Percentiles rank a stretch among this genome's conserved stretches.
Evolutionary conservation across 2,797 vertebrate species (phyloP).

Genomic region (Momotus momota): DNA sequence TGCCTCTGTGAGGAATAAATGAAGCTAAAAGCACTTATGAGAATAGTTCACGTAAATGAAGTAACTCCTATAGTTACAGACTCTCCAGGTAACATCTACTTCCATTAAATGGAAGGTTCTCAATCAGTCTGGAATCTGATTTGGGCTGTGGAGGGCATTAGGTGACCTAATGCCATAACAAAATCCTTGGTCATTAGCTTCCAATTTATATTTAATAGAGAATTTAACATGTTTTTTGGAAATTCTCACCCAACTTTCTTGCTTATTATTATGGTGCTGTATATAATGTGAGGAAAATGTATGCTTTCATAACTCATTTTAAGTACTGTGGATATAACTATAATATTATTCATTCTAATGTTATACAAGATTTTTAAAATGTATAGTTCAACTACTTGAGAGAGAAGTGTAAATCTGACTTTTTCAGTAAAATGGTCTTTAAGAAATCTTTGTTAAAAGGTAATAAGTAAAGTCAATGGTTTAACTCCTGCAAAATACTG

Average conservation of each 20-base stretch:
- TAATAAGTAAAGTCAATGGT: not conserved
- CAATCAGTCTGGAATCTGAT: not conserved
- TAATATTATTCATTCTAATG: not conserved
- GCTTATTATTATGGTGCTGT: not conserved
- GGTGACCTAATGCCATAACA: not conserved
- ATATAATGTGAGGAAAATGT: not conserved
- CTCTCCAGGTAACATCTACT: fast-evolving
- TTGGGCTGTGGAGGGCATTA: not conserved
- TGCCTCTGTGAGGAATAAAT: not conserved
- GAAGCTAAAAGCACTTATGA: not conserved
- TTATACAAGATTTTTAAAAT: not conserved
- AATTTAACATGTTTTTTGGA: not conserved
- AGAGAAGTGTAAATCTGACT: not conserved
- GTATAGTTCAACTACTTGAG: not conserved
- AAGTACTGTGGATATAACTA: not conserved
- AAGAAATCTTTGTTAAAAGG: not conserved
- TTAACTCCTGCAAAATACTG: not conserved
- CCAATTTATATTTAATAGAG: not conserved
- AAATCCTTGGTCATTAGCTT: not conserved
- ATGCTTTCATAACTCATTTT: not conserved
- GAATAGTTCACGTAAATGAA: not conserved
- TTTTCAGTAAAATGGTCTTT: not conserved
- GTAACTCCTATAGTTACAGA: not conserved
- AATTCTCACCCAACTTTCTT: not conserved
- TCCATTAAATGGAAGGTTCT: not conserved